phyloP scores from a whole-genome alignment of 2,797 vertebrate genomes.

The Coregonus ussuriensis region DNA sequence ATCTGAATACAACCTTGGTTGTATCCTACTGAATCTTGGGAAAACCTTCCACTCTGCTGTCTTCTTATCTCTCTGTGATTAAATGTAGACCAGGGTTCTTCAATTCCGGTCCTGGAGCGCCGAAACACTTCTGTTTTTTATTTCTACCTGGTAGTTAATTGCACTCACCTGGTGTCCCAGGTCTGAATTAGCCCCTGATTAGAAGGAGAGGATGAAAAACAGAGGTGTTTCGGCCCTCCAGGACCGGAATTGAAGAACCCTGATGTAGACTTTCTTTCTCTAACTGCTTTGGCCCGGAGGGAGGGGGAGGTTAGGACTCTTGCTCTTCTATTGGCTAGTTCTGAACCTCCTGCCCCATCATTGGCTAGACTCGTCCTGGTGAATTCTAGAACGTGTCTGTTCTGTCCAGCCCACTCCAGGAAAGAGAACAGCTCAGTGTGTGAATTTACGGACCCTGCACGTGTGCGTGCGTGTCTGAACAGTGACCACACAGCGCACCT shows the following conservation, averaged over 20 bases:
- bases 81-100: constrained; percentile 72
- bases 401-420: constrained; percentile 53
- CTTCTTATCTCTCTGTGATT: constrained; percentile 56
- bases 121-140: too few relatives aligned
- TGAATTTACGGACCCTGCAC: background rate
- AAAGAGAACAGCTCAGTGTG: constrained; percentile 26
- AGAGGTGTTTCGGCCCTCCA: too few relatives aligned
- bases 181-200: too few relatives aligned
- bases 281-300: constrained; percentile 36
- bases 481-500: background rate
- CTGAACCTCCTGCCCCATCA: constrained; percentile 40
- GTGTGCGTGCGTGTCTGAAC: background rate
- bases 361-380: constrained; percentile 44
- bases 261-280: constrained; percentile 67
- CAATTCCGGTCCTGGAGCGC: too few relatives aligned
- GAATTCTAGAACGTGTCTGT: constrained; percentile 54
- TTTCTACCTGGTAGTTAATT: too few relatives aligned
- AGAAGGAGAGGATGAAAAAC: too few relatives aligned
- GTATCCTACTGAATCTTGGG: background rate
- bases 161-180: too few relatives aligned
- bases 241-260: too few relatives aligned
- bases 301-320: constrained; percentile 64
- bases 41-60: background rate
- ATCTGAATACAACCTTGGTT: background rate
- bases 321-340: constrained; percentile 57